Conservation (phyloP, 2,888 invertebrate species). For the Limnephilus marmoratus region DNA sequence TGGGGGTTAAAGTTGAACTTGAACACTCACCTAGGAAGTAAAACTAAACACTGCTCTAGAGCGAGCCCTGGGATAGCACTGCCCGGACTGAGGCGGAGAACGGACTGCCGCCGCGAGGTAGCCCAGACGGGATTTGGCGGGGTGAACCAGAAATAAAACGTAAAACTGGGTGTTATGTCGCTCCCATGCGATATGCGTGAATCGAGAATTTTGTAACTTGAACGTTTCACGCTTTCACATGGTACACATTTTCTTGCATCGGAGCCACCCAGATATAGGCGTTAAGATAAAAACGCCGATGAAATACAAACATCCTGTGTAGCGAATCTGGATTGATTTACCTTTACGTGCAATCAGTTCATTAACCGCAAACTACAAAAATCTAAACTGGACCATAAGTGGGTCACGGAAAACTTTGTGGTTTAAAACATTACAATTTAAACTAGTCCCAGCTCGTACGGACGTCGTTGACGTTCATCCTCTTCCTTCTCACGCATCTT, state of each 20-base stretch:
- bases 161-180: conserved; percentile 59
- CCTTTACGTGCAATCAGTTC: background rate
- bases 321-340: background rate
- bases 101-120: conserved; percentile 74
- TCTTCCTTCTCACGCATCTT: too few species aligned
- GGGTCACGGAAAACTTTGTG: background rate
- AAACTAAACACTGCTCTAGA: conserved; percentile 62
- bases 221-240: conserved; percentile 60
- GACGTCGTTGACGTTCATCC: too few species aligned
- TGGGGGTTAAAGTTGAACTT: conserved; percentile 55
- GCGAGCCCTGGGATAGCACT: conserved; percentile 80
- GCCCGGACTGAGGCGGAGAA: conserved; percentile 79
- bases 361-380: background rate
- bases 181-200: conserved; percentile 59
- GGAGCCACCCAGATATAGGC: conserved; percentile 58
- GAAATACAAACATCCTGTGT: conserved; percentile 1
- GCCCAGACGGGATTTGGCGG: conserved; percentile 67
- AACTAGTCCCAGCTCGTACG: too few species aligned
- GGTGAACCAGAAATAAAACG: conserved; percentile 64
- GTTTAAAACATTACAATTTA: too few species aligned
- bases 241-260: conserved; percentile 56
- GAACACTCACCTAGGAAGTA: conserved; percentile 63
- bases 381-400: background rate
- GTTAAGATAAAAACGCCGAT: conserved; percentile 35
- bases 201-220: conserved; percentile 64